Evolutionary conservation across 2,888 invertebrate species (phyloP).

Genomic region (Muschampia plurimacula): DNA sequence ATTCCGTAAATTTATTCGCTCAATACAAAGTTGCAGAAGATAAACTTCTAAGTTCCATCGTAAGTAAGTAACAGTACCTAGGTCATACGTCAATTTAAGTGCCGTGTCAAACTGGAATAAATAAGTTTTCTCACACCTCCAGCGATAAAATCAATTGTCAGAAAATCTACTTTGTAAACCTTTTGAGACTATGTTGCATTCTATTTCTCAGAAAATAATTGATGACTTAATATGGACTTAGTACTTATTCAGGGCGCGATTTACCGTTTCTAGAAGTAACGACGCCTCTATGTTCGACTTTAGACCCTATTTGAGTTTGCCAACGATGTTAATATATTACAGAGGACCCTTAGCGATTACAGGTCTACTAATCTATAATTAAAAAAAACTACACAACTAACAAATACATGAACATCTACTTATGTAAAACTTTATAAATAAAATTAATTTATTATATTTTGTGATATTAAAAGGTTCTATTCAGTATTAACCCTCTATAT

Average conservation of each 20-base stretch:
- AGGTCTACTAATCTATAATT: not conserved
- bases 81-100: constrained; percentile 32
- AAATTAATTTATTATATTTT: no score
- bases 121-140: constrained; percentile 36
- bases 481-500: no score
- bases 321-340: not conserved
- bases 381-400: no score
- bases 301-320: not conserved
- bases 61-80: constrained; percentile 1
- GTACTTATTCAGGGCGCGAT: not conserved
- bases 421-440: no score
- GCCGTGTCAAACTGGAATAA: constrained; percentile 33
- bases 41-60: constrained; percentile 19
- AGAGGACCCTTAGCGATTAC: not conserved
- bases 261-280: not conserved
- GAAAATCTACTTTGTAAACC: constrained; percentile 28
- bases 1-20: not conserved
- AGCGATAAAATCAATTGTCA: constrained; percentile 24
- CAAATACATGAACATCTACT: no score
- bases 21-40: constrained; percentile 16
- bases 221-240: not conserved
- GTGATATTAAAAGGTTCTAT: no score
- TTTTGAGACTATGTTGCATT: constrained; percentile 20
- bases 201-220: not conserved
- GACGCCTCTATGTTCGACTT: not conserved